Percentiles rank a stretch among this genome's conserved stretches.
phyloP scores from a whole-genome alignment of 2,888 invertebrate genomes.

The Amphipoea lucens region DNA sequence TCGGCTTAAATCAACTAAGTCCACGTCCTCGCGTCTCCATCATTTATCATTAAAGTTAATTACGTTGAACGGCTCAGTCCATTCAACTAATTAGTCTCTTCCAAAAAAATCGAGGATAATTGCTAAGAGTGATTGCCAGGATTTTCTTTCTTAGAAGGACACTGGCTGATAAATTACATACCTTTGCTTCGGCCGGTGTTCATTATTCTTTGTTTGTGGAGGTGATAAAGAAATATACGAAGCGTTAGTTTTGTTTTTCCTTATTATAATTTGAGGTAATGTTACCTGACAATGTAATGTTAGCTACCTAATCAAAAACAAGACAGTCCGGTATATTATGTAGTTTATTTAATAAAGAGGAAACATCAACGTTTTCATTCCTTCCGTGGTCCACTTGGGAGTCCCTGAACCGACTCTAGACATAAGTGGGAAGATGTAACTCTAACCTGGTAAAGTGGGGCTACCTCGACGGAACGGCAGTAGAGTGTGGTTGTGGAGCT shows the following conservation, averaged over 20 bases:
- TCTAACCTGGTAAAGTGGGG: not conserved
- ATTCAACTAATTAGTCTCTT: constrained; percentile 86
- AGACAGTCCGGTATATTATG: not conserved
- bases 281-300: not conserved
- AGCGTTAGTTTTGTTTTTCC: not conserved
- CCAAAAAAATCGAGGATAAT: constrained; percentile 87
- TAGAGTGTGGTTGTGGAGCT: not conserved
- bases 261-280: not conserved
- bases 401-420: not conserved
- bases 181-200: constrained; percentile 64
- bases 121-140: constrained; percentile 85
- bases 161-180: constrained; percentile 83
- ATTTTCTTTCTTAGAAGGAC: constrained; percentile 82
- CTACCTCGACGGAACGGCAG: no score
- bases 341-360: not conserved
- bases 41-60: constrained; percentile 87
- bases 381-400: not conserved
- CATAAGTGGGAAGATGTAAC: not conserved
- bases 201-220: constrained; percentile 60
- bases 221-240: constrained; percentile 36
- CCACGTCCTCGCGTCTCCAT: constrained; percentile 72
- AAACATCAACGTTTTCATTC: not conserved
- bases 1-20: constrained; percentile 66
- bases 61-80: constrained; percentile 84
- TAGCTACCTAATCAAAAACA: not conserved